Conservation (phyloP, 2,888 invertebrate genomes). For the Tupiocoris notatus region DNA sequence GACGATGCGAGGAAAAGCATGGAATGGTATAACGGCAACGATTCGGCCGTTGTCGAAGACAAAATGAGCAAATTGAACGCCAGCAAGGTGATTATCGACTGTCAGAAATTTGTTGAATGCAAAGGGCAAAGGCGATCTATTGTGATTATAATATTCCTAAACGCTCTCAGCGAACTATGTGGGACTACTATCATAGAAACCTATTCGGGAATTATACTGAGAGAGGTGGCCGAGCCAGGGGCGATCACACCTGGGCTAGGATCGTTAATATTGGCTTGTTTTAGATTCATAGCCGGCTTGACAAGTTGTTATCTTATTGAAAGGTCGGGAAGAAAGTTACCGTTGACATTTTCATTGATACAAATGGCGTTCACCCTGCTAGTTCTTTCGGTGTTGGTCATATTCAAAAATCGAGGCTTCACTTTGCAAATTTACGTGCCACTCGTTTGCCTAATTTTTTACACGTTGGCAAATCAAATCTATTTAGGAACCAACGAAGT, state of each 20-base stretch:
- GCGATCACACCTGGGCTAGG: neutral
- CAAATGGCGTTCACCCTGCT: neutral
- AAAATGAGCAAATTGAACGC: conserved; percentile 6
- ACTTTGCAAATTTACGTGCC: neutral
- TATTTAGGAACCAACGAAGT: conserved; percentile 4
- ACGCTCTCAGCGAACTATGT: neutral
- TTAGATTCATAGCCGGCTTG: conserved; percentile 2
- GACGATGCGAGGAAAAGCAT: conserved; percentile 25
- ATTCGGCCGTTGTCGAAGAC: neutral
- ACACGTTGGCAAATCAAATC: conserved; percentile 20
- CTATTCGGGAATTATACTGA: neutral
- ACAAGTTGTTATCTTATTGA: conserved; percentile 16
- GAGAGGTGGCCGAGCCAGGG: neutral
- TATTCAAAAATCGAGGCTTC: too few relatives aligned
- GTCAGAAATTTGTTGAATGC: neutral
- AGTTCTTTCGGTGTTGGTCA: neutral
- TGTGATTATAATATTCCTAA: neutral
- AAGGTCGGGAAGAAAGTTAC: neutral
- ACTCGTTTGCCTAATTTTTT: neutral
- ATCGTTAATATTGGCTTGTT: neutral
- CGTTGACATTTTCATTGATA: neutral
- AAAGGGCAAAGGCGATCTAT: neutral
- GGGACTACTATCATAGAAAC: conserved; percentile 13
- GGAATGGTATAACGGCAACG: conserved; percentile 14
- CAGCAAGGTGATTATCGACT: neutral